Evolutionary conservation across 2,113 vertebrate species (phyloP).

Genomic region (Alouatta palliata): DNA sequence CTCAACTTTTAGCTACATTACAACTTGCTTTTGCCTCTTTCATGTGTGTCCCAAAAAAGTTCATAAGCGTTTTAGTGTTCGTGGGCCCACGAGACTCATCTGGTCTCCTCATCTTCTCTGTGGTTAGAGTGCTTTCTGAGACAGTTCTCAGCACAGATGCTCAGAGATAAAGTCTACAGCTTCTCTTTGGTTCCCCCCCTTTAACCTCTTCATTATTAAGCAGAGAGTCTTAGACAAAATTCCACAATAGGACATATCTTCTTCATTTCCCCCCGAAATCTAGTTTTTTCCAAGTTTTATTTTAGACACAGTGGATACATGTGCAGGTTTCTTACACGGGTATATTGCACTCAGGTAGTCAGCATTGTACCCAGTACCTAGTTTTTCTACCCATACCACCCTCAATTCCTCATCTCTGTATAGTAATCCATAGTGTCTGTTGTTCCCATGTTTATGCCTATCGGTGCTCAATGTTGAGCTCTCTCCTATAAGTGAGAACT

Average conservation of each 20-base stretch:
- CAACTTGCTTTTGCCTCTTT: conserved; percentile 81
- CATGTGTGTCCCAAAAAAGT: conserved; percentile 84
- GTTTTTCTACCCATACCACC: too few species aligned
- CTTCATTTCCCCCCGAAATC: too few species aligned
- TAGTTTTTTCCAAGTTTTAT: too few species aligned
- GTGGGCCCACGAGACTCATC: conserved; percentile 73
- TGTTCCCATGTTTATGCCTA: too few species aligned
- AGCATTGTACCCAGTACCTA: too few species aligned
- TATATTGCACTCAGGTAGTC: too few species aligned
- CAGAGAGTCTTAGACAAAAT: background rate
- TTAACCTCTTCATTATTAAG: conserved; percentile 31
- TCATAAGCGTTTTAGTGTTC: conserved; percentile 76
- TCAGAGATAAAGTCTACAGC: conserved; percentile 69
- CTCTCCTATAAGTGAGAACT: too few species aligned
- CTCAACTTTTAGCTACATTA: conserved; percentile 78
- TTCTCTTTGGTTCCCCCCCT: conserved; percentile 59
- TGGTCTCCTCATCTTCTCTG: conserved; percentile 78
- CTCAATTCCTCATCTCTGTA: too few species aligned
- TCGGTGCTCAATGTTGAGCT: too few species aligned
- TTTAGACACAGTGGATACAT: too few species aligned
- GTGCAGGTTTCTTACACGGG: too few species aligned
- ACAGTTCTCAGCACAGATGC: conserved; percentile 78
- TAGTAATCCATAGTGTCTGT: too few species aligned
- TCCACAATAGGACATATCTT: background rate
- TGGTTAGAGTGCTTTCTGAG: conserved; percentile 72